Conservation (phyloP, 2,888 invertebrate species). For the Linhomoeus sp. region DNA sequence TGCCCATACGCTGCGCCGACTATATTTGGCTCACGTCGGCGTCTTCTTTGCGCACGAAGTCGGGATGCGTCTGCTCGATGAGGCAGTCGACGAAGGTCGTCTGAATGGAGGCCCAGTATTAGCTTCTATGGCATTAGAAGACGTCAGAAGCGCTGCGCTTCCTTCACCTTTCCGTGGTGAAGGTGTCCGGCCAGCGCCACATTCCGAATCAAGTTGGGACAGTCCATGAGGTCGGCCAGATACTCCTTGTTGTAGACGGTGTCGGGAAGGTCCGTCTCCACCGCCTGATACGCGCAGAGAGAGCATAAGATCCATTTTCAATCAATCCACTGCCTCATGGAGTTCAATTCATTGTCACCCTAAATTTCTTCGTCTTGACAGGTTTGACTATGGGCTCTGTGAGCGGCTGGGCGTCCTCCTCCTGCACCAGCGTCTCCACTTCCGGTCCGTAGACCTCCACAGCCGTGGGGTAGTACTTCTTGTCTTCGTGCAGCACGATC, state of each 20-base stretch:
- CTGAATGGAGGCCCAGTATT: too few species aligned
- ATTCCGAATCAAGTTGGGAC: slow-evolving; percentile 78
- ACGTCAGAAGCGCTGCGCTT: too few species aligned
- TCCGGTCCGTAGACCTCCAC: slow-evolving; percentile 89
- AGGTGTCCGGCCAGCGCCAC: slow-evolving; percentile 85
- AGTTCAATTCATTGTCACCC: too few species aligned
- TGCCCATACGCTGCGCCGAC: background rate
- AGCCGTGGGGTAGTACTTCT: slow-evolving; percentile 71
- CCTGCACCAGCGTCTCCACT: slow-evolving; percentile 93
- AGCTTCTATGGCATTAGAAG: too few species aligned
- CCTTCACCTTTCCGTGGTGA: slow-evolving; percentile 76
- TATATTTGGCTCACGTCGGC: slow-evolving; percentile 24
- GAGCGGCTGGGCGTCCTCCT: slow-evolving; percentile 89
- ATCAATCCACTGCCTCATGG: too few species aligned
- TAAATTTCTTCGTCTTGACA: slow-evolving; percentile 74
- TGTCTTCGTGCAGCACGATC: slow-evolving; percentile 93
- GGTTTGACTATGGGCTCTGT: slow-evolving; percentile 60
- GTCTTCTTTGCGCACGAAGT: slow-evolving; percentile 41
- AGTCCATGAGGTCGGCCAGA: slow-evolving; percentile 92
- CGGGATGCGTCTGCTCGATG: slow-evolving; percentile 87
- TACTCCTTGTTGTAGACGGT: slow-evolving; percentile 90
- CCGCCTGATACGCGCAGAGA: too few species aligned
- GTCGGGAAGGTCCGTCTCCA: slow-evolving; percentile 72
- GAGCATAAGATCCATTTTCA: too few species aligned
- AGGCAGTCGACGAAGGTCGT: slow-evolving; percentile 92